Base-by-base conservation (phyloP, 2,888 invertebrate species). In the Nebria brevicollis region DNA sequence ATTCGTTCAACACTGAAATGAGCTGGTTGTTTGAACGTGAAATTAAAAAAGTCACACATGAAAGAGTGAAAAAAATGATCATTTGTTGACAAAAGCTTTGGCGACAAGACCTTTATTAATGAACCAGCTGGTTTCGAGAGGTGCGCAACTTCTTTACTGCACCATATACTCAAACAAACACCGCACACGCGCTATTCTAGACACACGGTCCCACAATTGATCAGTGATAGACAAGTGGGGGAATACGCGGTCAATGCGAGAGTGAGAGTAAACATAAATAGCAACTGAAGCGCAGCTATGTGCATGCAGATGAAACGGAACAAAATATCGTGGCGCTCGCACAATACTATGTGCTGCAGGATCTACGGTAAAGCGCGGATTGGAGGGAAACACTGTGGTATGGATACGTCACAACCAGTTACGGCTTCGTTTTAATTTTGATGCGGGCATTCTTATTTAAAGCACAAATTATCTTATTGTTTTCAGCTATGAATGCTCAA, bases 31-130 rank as follows among this genome's bases (percentile, higher is more conserved):
- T 70, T 70, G 10, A 75, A 77, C 70, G 66, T 20, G 66, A 73
- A 81, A 81, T 81, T 81, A 20, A 77, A 76, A 80, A 77, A 77
- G 66, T 77, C 68, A 43, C 41, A 77, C 72, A 77, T 77, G 65
- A 73, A 81, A 64, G 81, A 72, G 72, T 81, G 65, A 77, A 76
- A 81, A 81, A 77, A 73, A 66, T 7, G 66, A 66, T 72, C 65
- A 77, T 81, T 81, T 81, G 81, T 81, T 81, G 81, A 81, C 81
- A 81, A 81, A 81, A 81, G 81, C 75, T 75, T 54, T 75, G 70
- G 75, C 80, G 70, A 81, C 77, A 81, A 76, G 66, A 72, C 66
- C 81, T 81, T 81, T 81, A 81, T 81, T 81, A 81, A 81, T 81
- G 81, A 81, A 81, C 73, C 81, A 81, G 81, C 81, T 81, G 81